These are phyloP conservation scores for Lagenorhynchus albirostris DNA, from an alignment of 2,113 vertebrate genomes.

Conservation along the genomic window DNA sequence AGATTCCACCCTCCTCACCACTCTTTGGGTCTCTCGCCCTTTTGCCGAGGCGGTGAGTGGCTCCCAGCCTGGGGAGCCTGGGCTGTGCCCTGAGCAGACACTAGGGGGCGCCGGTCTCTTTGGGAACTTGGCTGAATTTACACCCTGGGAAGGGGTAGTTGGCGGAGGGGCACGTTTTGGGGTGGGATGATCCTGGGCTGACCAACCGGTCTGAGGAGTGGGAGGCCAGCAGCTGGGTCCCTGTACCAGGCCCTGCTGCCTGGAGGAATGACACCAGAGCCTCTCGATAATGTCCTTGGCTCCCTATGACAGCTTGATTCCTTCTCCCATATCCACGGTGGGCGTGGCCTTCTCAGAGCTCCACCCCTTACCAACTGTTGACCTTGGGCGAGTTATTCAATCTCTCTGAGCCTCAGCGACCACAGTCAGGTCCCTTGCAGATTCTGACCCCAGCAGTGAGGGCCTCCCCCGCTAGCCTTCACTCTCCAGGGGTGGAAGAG, in stretches of 20 bases:
- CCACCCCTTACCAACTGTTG: background rate
- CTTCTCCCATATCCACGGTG: background rate
- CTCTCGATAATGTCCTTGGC: background rate
- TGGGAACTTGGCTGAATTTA: background rate
- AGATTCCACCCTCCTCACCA: background rate
- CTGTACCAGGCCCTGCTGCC: background rate
- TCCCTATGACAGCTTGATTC: background rate
- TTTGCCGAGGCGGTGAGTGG: background rate
- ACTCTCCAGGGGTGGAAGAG: background rate
- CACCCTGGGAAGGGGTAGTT: background rate
- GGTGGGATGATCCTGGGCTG: background rate
- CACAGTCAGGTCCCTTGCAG: background rate
- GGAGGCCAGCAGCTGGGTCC: background rate
- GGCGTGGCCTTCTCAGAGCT: background rate
- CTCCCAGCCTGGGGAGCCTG: background rate
- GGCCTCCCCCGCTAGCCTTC: background rate
- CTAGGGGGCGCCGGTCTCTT: background rate
- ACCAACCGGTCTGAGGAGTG: too few species aligned
- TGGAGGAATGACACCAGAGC: accelerated
- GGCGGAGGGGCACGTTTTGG: background rate
- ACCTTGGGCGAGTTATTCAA: background rate
- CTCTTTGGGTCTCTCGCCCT: background rate
- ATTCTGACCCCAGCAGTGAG: background rate
- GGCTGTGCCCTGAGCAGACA: background rate
- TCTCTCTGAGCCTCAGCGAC: background rate